phyloP scores from a whole-genome alignment of 2,113 vertebrate species.

The Sceloporus tristichus region DNA sequence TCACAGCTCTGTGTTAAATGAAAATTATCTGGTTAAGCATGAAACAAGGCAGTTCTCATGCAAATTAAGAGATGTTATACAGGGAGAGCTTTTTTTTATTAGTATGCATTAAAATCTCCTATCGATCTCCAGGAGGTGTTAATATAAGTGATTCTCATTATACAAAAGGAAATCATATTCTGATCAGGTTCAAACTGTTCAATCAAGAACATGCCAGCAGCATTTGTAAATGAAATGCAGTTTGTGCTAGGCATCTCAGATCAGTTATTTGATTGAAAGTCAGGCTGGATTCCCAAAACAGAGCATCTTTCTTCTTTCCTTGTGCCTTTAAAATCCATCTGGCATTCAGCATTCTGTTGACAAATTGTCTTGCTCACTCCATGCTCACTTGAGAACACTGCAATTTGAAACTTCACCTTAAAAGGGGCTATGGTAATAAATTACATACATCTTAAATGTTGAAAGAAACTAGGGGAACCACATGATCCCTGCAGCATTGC shows the following conservation, averaged over 20 bases:
- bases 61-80: slow-evolving; percentile 57
- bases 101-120: slow-evolving; percentile 70
- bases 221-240: slow-evolving; percentile 72
- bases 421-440: slow-evolving; percentile 43
- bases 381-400: slow-evolving; percentile 54
- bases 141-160: slow-evolving; percentile 61
- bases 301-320: slow-evolving; percentile 54
- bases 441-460: slow-evolving; percentile 41
- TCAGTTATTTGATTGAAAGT: slow-evolving; percentile 71
- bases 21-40: slow-evolving; percentile 56
- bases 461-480: slow-evolving; percentile 19
- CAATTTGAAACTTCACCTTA: slow-evolving; percentile 50
- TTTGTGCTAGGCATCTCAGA: slow-evolving; percentile 71
- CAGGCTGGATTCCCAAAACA: slow-evolving; percentile 63
- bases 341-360: slow-evolving; percentile 54
- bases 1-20: slow-evolving; percentile 57
- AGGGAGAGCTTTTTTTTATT: slow-evolving; percentile 64
- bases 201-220: slow-evolving; percentile 67
- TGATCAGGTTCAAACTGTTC: slow-evolving; percentile 69
- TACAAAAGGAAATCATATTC: slow-evolving; percentile 68
- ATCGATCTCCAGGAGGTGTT: slow-evolving; percentile 61
- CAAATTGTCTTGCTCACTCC: slow-evolving; percentile 55
- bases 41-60: slow-evolving; percentile 48
- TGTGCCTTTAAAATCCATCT: slow-evolving; percentile 54
- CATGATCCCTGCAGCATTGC: neutral